Conservation (phyloP, 2,113 vertebrate species). For the Patagioenas fasciata region DNA sequence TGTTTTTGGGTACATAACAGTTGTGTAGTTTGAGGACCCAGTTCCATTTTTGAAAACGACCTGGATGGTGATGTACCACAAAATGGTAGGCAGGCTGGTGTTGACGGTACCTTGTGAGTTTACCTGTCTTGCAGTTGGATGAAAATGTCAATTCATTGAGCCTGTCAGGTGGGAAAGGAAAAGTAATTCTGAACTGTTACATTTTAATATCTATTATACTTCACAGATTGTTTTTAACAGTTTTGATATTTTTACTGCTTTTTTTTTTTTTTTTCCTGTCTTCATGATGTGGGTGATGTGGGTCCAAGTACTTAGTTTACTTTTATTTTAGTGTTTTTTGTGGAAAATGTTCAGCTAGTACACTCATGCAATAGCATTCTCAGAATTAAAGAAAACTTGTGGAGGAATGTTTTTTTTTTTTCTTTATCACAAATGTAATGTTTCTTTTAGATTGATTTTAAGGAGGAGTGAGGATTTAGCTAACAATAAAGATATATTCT, state of each 20-base stretch:
- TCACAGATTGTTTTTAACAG: not conserved
- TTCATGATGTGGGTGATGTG: not conserved
- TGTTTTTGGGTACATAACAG: not conserved
- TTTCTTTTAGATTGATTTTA: constrained; percentile 25
- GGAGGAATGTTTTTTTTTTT: not conserved
- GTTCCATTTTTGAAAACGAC: not conserved
- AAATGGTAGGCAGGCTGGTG: not conserved
- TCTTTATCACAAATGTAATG: not conserved
- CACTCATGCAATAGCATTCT: not conserved
- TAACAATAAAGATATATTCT: constrained; percentile 39
- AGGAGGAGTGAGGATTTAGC: constrained; percentile 19
- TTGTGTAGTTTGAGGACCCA: not conserved
- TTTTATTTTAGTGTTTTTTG: not conserved
- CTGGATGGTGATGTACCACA: not conserved
- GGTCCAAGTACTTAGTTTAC: constrained; percentile 9
- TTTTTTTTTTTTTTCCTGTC: not conserved
- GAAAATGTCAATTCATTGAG: not conserved
- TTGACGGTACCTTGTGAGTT: not conserved
- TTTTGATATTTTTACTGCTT: not conserved
- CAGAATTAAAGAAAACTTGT: constrained; percentile 27
- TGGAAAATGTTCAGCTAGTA: not conserved
- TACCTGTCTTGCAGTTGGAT: not conserved
- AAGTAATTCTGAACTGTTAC: constrained; percentile 1
- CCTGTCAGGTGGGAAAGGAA: not conserved
- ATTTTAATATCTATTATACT: not conserved